Base-by-base conservation (phyloP, 1,140 invertebrate genomes). In the Aphelenchoides besseyi region DNA sequence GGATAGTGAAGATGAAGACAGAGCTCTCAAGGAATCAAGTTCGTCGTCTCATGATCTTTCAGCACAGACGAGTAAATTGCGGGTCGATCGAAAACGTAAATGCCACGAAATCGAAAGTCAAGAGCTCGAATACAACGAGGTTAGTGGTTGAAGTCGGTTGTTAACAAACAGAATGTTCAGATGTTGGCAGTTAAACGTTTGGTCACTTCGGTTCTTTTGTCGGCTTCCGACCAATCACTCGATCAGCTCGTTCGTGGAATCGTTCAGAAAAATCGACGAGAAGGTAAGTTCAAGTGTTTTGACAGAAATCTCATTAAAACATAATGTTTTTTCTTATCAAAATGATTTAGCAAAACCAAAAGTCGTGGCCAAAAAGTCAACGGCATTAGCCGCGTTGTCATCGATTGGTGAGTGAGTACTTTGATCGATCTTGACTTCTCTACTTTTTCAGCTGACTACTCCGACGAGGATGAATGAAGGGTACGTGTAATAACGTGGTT, bases 201-300 rank as follows among this genome's bases (percentile, higher is more conserved):
- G 32, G 77, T 76, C 55, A 79, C 74, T 12, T 57, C 9, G 9
- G 75, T 77, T 3, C 62, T 77, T 57, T 36, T 77, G 12, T 69
- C 72, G 33, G 72, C 78, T 3, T 70, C 75, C 1, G 57, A 79
- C n/a, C 12, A 32, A 18, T 77, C 79, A 63, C 68, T 76, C 66
- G 23, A 69, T n/a, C 28, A 66, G 12, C 63, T 36, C 16, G 16
- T 29, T 23, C 30, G 30, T 53, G 55, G 55, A 8, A 59, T 8
- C 5, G 41, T 8, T 23, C 5, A 59, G 55, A 59, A 59, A 8
- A 28, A 59, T 18, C 5, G 32, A 23, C 12, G 5, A 23, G 41
- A 12, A 23, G 41, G 41, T 23, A 48, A 48, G n/a, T n/a, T n/a
- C n/a, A n/a, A n/a, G n/a, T n/a, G n/a, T n/a, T n/a, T n/a, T n/a